A percentile compares a stretch with the other conserved stretches of the same genome.
Conservation (phyloP, 92 coral and sea anemone species). For the Anthopleura xanthogrammica region DNA sequence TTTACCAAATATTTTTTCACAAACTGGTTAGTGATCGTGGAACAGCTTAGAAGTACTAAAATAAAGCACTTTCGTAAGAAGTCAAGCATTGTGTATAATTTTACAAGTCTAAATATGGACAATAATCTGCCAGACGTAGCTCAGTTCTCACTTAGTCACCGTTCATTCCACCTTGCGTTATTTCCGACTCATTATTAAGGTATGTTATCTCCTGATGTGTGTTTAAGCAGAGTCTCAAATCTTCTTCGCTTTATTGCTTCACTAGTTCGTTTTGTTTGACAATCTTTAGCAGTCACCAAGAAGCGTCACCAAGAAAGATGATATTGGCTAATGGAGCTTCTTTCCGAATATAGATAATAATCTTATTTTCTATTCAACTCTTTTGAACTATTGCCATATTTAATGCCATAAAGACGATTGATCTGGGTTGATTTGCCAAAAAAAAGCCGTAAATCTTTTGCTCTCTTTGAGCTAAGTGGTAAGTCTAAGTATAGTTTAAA, state of each 20-base stretch:
- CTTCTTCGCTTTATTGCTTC: neutral
- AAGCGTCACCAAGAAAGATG: neutral
- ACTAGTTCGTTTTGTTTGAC: neutral
- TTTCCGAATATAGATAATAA: neutral
- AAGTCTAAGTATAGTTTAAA: too few species aligned
- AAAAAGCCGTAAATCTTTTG: too few species aligned
- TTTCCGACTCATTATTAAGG: slow-evolving; percentile 8
- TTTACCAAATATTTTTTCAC: neutral
- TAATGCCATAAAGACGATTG: too few species aligned
- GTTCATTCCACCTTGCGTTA: neutral
- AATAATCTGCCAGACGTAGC: neutral
- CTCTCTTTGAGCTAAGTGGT: too few species aligned
- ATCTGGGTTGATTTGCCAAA: too few species aligned
- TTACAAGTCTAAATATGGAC: neutral
- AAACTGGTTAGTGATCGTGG: neutral
- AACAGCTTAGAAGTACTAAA: neutral
- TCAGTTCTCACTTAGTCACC: neutral
- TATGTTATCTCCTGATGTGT: neutral
- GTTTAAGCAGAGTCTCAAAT: neutral
- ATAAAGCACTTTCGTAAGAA: neutral
- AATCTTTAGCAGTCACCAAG: neutral
- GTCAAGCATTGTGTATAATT: neutral
- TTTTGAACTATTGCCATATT: too few species aligned
- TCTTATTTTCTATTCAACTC: neutral
- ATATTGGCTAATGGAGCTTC: neutral